Base-by-base conservation (phyloP, 2,888 invertebrate genomes). In the Spilarctia lutea region DNA sequence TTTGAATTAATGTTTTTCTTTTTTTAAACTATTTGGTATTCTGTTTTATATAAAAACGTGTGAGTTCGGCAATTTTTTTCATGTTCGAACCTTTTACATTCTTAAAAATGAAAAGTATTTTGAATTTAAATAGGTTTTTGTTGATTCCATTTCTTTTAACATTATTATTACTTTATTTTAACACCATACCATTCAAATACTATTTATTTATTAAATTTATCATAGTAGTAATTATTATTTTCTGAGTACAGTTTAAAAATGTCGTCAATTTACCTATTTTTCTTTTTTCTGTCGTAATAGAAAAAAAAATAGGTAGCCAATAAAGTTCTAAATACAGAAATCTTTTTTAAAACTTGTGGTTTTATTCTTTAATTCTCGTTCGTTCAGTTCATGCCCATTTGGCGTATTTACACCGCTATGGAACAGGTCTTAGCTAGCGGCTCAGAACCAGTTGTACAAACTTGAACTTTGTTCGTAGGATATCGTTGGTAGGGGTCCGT, bases 1-100 rank as follows among this genome's bases (percentile, higher is more conserved):
- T 90, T 86, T 86, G 85, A 85, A 88, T 86, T 85, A 75, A 80
- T 87, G 84, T 87, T 89, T 87, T 85, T 74, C 81, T 83, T 81
- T 77, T 79, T 79, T 75, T 77, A 75, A 71, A 83, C 81, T 84
- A 79, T 81, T 75, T 72, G 48, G 48, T 68, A 70, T 81, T 83
- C 81, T 76, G 78, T 75, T n/a, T n/a, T 65, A 71, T 56, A 69
- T 1, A 88, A 87, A 88, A 89, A 88, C 89, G 90, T 89, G 89
- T 79, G 88, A 88, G 65, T 73, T 72, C 67, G 52, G n/a, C 8
- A 20, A 24, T 27, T 60, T 74, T 70, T 74, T 74, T 65, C 18
- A 6, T 35, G 30, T 48, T 20, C 11, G 6, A 56, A 16, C 18
- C 39, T 70, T 70, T 69, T 56, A 39, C 35, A 13, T 13, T 70